phyloP scores from a whole-genome alignment of 2,888 invertebrate genomes.

The Nomada fucata region DNA sequence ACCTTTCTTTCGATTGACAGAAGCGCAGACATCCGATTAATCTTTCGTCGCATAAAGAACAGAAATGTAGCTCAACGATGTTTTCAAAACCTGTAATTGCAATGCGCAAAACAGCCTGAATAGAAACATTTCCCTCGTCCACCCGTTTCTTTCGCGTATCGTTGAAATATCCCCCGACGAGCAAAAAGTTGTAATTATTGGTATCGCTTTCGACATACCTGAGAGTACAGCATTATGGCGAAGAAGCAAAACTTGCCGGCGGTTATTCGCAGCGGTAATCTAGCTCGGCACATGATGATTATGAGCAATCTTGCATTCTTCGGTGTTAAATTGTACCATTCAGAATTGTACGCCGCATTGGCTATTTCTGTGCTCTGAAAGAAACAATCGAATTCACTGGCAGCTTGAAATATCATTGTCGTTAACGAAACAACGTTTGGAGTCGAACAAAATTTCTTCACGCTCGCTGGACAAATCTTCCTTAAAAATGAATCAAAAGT shows the following conservation, averaged over 20 bases:
- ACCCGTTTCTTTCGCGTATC: too few species aligned
- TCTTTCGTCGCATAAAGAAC: slow-evolving; percentile 62
- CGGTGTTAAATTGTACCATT: slow-evolving; percentile 64
- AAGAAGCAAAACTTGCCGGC: slow-evolving; percentile 62
- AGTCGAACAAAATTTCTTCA: background rate
- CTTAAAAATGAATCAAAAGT: background rate
- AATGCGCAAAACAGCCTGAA: background rate
- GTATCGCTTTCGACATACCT: slow-evolving; percentile 14
- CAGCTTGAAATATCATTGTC: background rate
- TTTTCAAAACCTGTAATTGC: slow-evolving; percentile 69
- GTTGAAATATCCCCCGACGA: too few species aligned
- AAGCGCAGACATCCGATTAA: background rate
- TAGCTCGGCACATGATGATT: slow-evolving; percentile 57
- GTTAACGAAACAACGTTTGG: too few species aligned
- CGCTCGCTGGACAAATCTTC: background rate
- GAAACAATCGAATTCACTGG: background rate
- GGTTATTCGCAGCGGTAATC: slow-evolving; percentile 54
- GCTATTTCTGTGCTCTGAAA: slow-evolving; percentile 54
- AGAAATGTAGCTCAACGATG: slow-evolving; percentile 72
- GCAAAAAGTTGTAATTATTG: too few species aligned
- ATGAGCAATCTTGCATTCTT: slow-evolving; percentile 43
- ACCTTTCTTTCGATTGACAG: background rate
- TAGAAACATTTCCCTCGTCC: background rate
- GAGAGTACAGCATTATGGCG: slow-evolving; percentile 51
- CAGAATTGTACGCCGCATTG: slow-evolving; percentile 44